Conservation (phyloP, 2,888 invertebrate genomes). For the Chaitophorus viminalis region DNA sequence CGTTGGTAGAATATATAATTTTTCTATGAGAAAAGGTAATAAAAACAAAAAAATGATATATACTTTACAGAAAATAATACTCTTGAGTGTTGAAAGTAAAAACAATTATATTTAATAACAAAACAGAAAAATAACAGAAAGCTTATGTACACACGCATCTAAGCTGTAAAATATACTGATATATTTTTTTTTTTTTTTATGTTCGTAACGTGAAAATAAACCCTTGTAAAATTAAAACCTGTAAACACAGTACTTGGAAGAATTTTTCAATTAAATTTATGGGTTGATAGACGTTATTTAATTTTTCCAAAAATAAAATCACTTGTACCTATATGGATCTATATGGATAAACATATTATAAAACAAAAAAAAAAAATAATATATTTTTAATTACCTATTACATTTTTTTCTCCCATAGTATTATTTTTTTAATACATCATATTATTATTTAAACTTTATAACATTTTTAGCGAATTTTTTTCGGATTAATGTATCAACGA, state of each 20-base stretch:
- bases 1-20: conserved; percentile 34
- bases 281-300: not conserved
- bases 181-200: not conserved
- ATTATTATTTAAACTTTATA: not conserved
- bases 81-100: not conserved
- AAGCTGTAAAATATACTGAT: not conserved
- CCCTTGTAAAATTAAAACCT: not conserved
- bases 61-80: not conserved
- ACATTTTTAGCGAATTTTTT: not conserved
- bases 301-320: not conserved
- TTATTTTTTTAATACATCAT: not conserved
- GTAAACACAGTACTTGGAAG: not conserved
- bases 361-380: too few species aligned
- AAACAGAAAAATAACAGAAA: conserved; percentile 3
- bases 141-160: not conserved
- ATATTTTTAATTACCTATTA: not conserved
- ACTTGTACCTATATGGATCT: too few species aligned
- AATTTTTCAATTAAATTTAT: not conserved
- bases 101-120: not conserved
- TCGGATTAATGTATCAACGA: too few species aligned
- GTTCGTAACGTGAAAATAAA: not conserved
- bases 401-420: not conserved
- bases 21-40: not conserved
- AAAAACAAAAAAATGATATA: conserved; percentile 1
- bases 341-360: not conserved